These are phyloP conservation scores for Notothenia rossii DNA, from an alignment of 2,113 vertebrate species.

Conservation along the genomic window DNA sequence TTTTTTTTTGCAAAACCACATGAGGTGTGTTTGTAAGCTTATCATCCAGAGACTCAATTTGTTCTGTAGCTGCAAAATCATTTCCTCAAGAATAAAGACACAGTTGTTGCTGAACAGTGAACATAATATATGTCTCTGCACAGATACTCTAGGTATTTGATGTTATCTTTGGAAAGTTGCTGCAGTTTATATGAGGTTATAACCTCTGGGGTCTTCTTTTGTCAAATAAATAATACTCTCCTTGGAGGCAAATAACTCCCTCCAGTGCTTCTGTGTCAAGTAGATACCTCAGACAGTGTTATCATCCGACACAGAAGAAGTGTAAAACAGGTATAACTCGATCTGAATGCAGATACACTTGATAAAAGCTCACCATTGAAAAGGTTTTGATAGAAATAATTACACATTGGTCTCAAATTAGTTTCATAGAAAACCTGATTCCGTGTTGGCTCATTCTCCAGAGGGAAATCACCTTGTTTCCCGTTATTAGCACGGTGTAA, in stretches of 20 bases:
- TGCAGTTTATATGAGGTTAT: constrained; percentile 47
- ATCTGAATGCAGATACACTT: constrained; percentile 26
- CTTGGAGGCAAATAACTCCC: constrained; percentile 30
- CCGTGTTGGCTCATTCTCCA: constrained; percentile 8
- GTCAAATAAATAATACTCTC: constrained; percentile 40
- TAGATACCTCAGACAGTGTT: constrained; percentile 16
- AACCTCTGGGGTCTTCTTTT: constrained; percentile 41
- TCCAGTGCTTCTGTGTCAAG: constrained; percentile 24
- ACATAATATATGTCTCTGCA: constrained; percentile 16
- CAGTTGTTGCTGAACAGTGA: constrained; percentile 10
- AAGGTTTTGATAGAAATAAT: neutral
- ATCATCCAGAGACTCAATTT: neutral
- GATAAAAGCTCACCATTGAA: constrained; percentile 1
- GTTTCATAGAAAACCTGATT: constrained; percentile 32
- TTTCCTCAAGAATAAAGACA: constrained; percentile 10
- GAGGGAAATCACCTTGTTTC: constrained; percentile 2
- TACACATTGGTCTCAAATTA: neutral
- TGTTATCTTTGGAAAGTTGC: constrained; percentile 21
- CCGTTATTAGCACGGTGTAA: constrained; percentile 1
- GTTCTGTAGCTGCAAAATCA: neutral
- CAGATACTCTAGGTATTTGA: constrained; percentile 14
- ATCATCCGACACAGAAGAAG: constrained; percentile 13
- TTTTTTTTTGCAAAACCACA: constrained; percentile 1
- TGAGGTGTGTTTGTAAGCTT: constrained; percentile 10
- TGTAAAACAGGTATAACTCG: constrained; percentile 19